Percentiles rank a stretch among this genome's conserved stretches.
Conservation (phyloP, 2,888 invertebrate genomes). For the Nemapogon koenigi region DNA sequence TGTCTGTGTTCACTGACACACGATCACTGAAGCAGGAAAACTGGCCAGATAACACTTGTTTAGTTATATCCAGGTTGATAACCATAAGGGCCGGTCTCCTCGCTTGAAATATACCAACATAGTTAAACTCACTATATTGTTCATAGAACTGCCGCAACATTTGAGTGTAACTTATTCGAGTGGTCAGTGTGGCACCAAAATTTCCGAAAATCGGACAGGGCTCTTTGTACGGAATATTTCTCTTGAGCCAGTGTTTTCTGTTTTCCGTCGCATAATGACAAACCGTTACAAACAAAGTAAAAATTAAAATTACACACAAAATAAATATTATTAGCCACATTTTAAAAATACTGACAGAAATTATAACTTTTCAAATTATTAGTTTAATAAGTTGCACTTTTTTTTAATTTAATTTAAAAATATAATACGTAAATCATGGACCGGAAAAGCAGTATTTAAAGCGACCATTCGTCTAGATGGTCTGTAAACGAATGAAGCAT, state of each 20-base stretch:
- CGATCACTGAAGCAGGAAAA: constrained; percentile 48
- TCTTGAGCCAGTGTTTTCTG: constrained; percentile 46
- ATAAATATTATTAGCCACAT: constrained; percentile 36
- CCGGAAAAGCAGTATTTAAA: no score
- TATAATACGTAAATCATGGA: no score
- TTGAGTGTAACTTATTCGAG: constrained; percentile 43
- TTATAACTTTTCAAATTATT: no score
- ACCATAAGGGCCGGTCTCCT: constrained; percentile 49
- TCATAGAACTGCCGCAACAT: constrained; percentile 47
- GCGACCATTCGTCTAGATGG: no score
- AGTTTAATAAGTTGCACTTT: no score
- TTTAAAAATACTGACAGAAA: constrained; percentile 15
- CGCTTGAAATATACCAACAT: constrained; percentile 52
- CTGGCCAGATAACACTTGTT: constrained; percentile 39
- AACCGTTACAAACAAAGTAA: constrained; percentile 32
- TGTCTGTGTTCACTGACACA: constrained; percentile 45
- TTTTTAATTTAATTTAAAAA: no score
- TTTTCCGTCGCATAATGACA: constrained; percentile 44
- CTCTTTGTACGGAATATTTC: constrained; percentile 49
- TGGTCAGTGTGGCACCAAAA: constrained; percentile 47
- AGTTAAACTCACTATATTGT: constrained; percentile 35
- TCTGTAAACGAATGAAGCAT: no score
- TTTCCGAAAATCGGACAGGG: constrained; percentile 59
- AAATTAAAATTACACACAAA: constrained; percentile 28
- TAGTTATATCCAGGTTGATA: constrained; percentile 43